phyloP scores from a whole-genome alignment of 1,140 invertebrate species.

The Lordiphosa stackelbergi region DNA sequence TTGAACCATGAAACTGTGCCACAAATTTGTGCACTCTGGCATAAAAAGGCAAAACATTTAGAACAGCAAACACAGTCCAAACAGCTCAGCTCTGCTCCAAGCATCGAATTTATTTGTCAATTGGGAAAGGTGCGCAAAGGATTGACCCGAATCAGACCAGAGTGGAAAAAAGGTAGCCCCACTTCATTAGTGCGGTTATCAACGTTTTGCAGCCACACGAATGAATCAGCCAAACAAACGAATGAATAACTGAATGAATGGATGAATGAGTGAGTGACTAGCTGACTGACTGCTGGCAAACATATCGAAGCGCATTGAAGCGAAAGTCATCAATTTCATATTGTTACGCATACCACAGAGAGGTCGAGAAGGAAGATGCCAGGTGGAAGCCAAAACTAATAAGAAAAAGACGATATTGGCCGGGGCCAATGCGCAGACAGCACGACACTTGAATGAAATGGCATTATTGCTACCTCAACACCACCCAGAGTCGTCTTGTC shows the following conservation, averaged over 20 bases:
- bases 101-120: slow-evolving; percentile 65
- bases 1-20: slow-evolving; percentile 68
- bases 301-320: slow-evolving; percentile 68
- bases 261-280: slow-evolving; percentile 27
- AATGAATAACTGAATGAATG: slow-evolving; percentile 17
- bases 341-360: slow-evolving; percentile 73
- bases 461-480: slow-evolving; percentile 73
- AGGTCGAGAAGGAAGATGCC: slow-evolving; percentile 9
- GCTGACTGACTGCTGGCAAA: slow-evolving; percentile 46
- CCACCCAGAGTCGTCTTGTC: slow-evolving; percentile 36
- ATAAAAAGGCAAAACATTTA: slow-evolving; percentile 70
- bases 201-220: slow-evolving; percentile 61
- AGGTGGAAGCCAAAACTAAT: slow-evolving; percentile 47
- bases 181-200: slow-evolving; percentile 74
- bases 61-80: slow-evolving; percentile 49
- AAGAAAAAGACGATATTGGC: slow-evolving; percentile 35
- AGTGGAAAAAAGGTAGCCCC: slow-evolving; percentile 54
- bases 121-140: slow-evolving; percentile 63
- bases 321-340: slow-evolving; percentile 76
- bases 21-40: slow-evolving; percentile 67
- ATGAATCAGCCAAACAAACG: slow-evolving; percentile 43
- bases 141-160: slow-evolving; percentile 28
- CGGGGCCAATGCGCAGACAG: slow-evolving; percentile 29
- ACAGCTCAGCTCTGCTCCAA: slow-evolving; percentile 37
- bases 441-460: slow-evolving; percentile 68